A percentile compares a stretch with the other conserved stretches of the same genome.
Conservation (phyloP, 2,888 invertebrate genomes). For the Acanthopleura granulata region DNA sequence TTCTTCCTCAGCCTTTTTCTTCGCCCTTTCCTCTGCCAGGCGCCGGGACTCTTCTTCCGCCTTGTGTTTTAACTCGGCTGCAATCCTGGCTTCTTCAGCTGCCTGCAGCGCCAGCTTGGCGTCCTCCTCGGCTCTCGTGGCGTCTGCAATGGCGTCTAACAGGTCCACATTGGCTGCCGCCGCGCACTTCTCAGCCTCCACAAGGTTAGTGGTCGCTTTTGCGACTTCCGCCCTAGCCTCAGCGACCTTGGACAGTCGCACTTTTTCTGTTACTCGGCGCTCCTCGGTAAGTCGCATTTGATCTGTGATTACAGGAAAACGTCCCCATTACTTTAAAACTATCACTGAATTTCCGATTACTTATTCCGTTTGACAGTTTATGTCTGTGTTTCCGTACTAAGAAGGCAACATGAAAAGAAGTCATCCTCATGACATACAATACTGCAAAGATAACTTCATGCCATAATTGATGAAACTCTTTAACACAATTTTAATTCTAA, state of each 20-base stretch:
- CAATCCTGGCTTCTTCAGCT: not conserved
- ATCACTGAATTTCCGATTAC: too few species aligned
- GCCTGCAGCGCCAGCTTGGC: not conserved
- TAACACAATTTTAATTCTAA: too few species aligned
- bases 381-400: too few species aligned
- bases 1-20: conserved; percentile 45
- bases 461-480: too few species aligned
- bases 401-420: too few species aligned
- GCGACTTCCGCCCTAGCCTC: conserved; percentile 8
- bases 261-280: not conserved
- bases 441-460: too few species aligned
- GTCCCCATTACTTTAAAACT: not conserved
- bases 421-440: too few species aligned
- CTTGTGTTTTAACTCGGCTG: conserved; percentile 11
- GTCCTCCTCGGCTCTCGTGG: not conserved
- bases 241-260: not conserved
- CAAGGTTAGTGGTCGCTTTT: not conserved
- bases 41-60: conserved; percentile 44
- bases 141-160: not conserved
- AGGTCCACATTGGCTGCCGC: not conserved
- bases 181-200: not conserved
- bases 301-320: not conserved
- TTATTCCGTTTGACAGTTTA: too few species aligned
- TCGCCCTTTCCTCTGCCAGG: conserved; percentile 42
- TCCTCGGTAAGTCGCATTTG: not conserved